These are phyloP conservation scores for Eumaeus atala DNA, from an alignment of 1,140 invertebrate genomes.

Conservation along the genomic window DNA sequence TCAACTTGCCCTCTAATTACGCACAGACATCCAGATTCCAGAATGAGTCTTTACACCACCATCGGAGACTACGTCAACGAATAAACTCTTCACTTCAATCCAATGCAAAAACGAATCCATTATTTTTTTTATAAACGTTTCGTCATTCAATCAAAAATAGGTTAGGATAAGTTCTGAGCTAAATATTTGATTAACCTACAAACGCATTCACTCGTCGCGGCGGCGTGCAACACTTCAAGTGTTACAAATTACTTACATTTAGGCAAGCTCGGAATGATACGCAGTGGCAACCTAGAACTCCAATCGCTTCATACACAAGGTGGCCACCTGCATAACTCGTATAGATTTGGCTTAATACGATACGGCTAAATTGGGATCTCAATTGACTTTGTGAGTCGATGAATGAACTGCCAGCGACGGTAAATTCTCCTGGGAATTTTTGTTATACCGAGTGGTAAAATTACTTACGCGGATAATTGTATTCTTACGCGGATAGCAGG, in stretches of 20 bases:
- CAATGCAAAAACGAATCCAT: slow-evolving; percentile 23
- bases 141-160: slow-evolving; percentile 1
- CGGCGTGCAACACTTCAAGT: slow-evolving; percentile 18
- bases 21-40: no score
- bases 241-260: slow-evolving; percentile 32
- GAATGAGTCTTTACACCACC: neutral
- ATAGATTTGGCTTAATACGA: slow-evolving; percentile 50
- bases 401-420: slow-evolving; percentile 53
- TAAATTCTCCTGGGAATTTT: slow-evolving; percentile 21
- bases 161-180: slow-evolving; percentile 7
- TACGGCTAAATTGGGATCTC: slow-evolving; percentile 59
- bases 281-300: neutral
- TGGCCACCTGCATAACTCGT: slow-evolving; percentile 44
- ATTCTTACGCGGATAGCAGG: neutral
- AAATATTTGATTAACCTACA: slow-evolving; percentile 20
- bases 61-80: neutral
- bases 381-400: slow-evolving; percentile 65
- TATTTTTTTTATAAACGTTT: slow-evolving; percentile 1
- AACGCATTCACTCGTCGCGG: slow-evolving; percentile 19
- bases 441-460: slow-evolving; percentile 22
- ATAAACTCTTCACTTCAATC: neutral
- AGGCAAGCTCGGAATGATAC: slow-evolving; percentile 26
- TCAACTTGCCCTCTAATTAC: no score
- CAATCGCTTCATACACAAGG: slow-evolving; percentile 22
- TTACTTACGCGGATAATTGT: slow-evolving; percentile 12